These are phyloP conservation scores for Peromyscus leucopus DNA, from an alignment of 2,113 vertebrate species.

Conservation along the genomic window DNA sequence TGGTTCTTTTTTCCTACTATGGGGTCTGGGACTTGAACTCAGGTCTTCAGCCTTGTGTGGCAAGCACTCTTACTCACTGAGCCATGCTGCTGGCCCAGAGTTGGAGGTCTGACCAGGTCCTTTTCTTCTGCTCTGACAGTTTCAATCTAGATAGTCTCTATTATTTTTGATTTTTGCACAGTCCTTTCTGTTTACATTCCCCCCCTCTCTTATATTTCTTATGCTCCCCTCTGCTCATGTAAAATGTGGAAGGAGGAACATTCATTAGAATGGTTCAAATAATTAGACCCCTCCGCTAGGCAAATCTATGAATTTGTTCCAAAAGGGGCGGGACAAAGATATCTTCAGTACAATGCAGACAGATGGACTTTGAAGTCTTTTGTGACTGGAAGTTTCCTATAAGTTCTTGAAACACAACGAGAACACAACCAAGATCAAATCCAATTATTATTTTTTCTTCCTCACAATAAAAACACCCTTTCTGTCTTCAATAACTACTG, in stretches of 20 bases:
- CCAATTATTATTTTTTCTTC: background rate
- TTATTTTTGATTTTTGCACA: background rate
- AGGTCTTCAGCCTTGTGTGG: background rate
- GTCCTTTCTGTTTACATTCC: background rate
- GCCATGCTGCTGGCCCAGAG: background rate
- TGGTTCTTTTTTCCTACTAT: background rate
- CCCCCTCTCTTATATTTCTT: background rate
- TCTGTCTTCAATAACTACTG: background rate
- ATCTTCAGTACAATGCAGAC: background rate
- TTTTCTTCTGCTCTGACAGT: background rate
- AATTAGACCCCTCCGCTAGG: background rate
- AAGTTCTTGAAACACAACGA: background rate
- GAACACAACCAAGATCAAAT: background rate
- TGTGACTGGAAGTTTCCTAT: background rate
- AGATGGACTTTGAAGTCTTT: background rate
- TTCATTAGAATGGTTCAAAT: background rate
- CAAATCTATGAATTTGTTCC: background rate
- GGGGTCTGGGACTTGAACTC: background rate
- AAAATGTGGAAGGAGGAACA: background rate
- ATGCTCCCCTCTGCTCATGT: background rate
- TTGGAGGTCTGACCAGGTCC: background rate
- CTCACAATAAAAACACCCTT: background rate
- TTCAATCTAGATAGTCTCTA: background rate
- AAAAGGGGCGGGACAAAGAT: accelerated
- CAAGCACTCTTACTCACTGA: background rate